A percentile compares a stretch with the other conserved stretches of the same genome.
These are phyloP conservation scores for Euwallacea fornicatus DNA, from an alignment of 1,140 invertebrate species.

Conservation along the genomic window DNA sequence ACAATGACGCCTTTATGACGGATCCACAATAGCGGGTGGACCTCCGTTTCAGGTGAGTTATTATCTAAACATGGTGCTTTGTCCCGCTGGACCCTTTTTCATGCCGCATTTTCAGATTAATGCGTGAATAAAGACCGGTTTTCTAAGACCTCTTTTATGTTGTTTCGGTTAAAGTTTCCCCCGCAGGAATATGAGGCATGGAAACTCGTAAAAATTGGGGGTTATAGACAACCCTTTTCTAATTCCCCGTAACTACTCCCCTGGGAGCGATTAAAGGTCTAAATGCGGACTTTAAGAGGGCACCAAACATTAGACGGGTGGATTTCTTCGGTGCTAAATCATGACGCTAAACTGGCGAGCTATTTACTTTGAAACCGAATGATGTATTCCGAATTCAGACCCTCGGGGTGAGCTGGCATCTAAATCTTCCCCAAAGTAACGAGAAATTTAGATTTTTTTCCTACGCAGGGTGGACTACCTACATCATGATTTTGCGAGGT, in stretches of 20 bases:
- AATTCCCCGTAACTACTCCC: constrained; percentile 26
- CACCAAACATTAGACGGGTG: constrained; percentile 32
- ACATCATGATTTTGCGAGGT: too few relatives aligned
- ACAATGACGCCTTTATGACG: constrained; percentile 17
- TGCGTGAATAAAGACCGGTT: neutral
- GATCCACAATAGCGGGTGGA: constrained; percentile 11
- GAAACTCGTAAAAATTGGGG: neutral
- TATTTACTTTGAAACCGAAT: constrained; percentile 16
- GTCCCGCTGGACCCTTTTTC: constrained; percentile 9
- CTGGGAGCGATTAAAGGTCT: constrained; percentile 26
- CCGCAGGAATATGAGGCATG: neutral
- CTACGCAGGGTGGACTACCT: too few relatives aligned
- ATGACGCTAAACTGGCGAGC: constrained; percentile 10
- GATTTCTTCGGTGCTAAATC: constrained; percentile 30
- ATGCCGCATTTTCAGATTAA: neutral
- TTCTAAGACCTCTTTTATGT: neutral
- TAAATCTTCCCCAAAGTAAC: too few relatives aligned
- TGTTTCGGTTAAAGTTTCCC: neutral
- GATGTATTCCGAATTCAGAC: constrained; percentile 3
- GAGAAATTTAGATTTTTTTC: too few relatives aligned
- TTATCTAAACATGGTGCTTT: constrained; percentile 10
- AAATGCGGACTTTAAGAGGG: constrained; percentile 27
- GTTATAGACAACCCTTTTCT: constrained; percentile 31
- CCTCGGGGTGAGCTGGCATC: neutral
- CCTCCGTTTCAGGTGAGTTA: constrained; percentile 16